phyloP scores from a whole-genome alignment of 92 coral and sea anemone genomes.

The Montipora capitata region DNA sequence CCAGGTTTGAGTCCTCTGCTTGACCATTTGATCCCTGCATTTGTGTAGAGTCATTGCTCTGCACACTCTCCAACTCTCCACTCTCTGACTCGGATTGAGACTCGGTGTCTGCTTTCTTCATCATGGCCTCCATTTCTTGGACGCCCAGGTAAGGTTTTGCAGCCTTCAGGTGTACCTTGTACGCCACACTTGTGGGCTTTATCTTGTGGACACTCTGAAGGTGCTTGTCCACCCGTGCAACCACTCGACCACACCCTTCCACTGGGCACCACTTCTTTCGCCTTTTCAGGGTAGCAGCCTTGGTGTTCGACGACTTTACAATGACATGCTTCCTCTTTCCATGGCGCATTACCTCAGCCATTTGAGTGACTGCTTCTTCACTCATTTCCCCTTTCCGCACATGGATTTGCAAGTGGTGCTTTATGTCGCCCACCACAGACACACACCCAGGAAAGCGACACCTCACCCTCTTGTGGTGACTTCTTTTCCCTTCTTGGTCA shows the following conservation, averaged over 20 bases:
- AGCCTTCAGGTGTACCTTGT: no score
- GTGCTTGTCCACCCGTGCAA: not conserved
- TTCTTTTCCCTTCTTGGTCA: not conserved
- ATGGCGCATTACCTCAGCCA: not conserved
- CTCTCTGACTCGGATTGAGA: no score
- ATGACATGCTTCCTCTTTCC: not conserved
- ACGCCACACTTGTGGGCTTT: no score
- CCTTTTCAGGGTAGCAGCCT: not conserved
- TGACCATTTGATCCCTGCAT: no score
- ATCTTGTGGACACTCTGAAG: not conserved
- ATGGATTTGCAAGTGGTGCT: not conserved
- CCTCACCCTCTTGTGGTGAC: not conserved
- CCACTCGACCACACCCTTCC: not conserved
- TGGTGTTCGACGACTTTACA: not conserved
- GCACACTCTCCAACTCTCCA: no score
- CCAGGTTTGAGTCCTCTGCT: no score
- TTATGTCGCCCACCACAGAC: not conserved
- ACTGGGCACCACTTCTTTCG: slow-evolving; percentile 13
- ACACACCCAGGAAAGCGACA: not conserved
- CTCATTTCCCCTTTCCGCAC: not conserved
- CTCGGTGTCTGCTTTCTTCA: no score
- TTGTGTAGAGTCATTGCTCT: no score
- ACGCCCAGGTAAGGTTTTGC: no score
- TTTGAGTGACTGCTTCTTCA: not conserved
- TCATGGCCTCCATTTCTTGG: no score